Evolutionary conservation across 2,113 vertebrate genomes (phyloP), one percentile per base, ranked within the genome.

Genomic region (Xerus inauris): DNA sequence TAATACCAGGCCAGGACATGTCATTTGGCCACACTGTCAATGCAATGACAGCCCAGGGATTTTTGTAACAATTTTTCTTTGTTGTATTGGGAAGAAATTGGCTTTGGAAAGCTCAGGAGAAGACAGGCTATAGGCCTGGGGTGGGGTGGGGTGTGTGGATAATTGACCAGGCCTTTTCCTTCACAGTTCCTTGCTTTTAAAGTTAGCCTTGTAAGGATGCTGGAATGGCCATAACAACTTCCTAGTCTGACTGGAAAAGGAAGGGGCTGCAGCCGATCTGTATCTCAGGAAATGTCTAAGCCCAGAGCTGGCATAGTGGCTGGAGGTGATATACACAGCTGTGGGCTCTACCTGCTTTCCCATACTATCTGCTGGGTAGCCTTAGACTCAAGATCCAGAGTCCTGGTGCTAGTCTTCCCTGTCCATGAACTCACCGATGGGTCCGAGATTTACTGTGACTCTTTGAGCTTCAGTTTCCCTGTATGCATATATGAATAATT

Each of bases 1-100:
- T n/a, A 19, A 19, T 28, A 42, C 4, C 49, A 20, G 17, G 35
- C 51, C 22, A 32, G 19, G 16, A 12, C 0, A 0, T 49, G 17
- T 51, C 38, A 12, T 24, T 32, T 28, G 64, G 32, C 28, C 38
- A 3, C 6, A 12, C 7, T 4, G 7, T 28, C 13, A 6, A 30
- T 57, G 57, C 7, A 16, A 28, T 2, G 22, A 22, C 0, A 38
- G 47, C 35, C 20, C 54, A 45, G 35, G 26, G 9, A 5, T 13
- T 13, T 45, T 11, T 1, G 2, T 2, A 35, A 54, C 35, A 16
- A 0, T 17, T 35, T 71, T 19, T 32, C 32, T 71, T 26, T 51
- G 22, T 20, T 67, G 35, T 17, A 26, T 20, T 14, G 19, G 26
- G 12, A 28, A 19, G 49, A 28, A 35, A 42, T 49, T 32, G 67